Evolutionary conservation across 2,888 invertebrate species (phyloP), one percentile per base, ranked within the genome.

Genomic region (Cantharis lateralis): DNA sequence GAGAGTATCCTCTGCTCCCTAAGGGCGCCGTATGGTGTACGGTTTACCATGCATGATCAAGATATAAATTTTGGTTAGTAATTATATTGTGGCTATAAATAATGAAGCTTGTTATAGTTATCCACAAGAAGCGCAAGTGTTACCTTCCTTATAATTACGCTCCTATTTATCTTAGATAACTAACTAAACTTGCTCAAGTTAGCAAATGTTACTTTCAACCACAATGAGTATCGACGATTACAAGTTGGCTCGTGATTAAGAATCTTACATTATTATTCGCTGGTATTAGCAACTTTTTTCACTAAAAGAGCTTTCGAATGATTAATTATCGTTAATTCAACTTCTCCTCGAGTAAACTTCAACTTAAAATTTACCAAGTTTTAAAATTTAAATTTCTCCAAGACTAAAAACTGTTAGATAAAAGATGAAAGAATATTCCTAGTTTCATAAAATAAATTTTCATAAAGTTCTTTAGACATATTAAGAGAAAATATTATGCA

Each of bases 71-170:
- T 82, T 82, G 83, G 83, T 83, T 82, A 78, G 84, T 86, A 86
- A 86, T 86, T 86, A 85, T 85, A 84, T 83, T 82, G 82, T 80
- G 83, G 83, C 83, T 81, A 85, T 86, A 86, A 86, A 86, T 86
- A 86, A 86, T 82, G 80, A 80, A 80, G 81, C 82, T 80, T 83
- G 83, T 83, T 84, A 84, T 84, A 84, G 84, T 83, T 83, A 77
- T 81, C 79, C 81, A 81, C 81, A 82, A 83, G 82, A 80, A 82
- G 82, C 83, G 78, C 84, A 84, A 84, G 82, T 84, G 84, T 84
- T 85, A 83, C 84, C 85, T 83, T 82, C 81, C 82, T 83, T 84
- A 78, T 78, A 85, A 84, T 85, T 84, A 84, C 82, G 74, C 82
- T 81, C 80, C 82, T 82, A 82, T 82, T 82, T 82, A 81, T 82